phyloP scores from a whole-genome alignment of 2,797 vertebrate genomes.

The Mico argentatus region DNA sequence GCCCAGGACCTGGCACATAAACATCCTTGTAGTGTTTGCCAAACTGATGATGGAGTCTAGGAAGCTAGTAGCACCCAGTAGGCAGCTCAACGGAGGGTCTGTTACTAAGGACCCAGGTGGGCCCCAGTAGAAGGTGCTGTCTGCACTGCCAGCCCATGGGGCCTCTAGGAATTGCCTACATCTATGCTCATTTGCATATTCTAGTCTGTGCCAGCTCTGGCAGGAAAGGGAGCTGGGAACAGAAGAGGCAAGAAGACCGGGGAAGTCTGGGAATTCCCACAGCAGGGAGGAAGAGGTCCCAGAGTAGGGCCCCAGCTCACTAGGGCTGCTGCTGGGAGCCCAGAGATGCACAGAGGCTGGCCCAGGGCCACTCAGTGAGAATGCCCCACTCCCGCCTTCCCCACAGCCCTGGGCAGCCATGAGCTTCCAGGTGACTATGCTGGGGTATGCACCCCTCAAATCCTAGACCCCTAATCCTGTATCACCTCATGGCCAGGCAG shows the following conservation, averaged over 20 bases:
- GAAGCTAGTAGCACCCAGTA: not conserved
- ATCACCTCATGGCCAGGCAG: not conserved
- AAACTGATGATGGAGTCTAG: not conserved
- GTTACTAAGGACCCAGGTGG: not conserved
- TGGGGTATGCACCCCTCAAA: not conserved
- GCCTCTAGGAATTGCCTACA: not conserved
- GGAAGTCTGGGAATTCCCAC: slow-evolving; percentile 26
- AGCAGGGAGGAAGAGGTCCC: not conserved
- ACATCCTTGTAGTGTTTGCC: not conserved
- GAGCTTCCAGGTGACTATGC: not conserved
- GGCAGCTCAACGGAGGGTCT: fast-evolving
- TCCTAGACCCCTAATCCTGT: not conserved
- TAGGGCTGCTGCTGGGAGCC: not conserved
- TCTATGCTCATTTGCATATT: not conserved
- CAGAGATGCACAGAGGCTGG: not conserved
- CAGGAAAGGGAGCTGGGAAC: not conserved
- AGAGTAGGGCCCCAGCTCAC: not conserved
- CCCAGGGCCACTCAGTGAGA: not conserved
- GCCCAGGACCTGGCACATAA: not conserved
- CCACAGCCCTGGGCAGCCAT: not conserved
- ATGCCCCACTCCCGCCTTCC: not conserved
- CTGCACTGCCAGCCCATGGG: not conserved
- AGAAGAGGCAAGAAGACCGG: not conserved
- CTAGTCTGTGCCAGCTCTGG: not conserved
- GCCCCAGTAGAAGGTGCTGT: not conserved